Evolutionary conservation across 1,140 invertebrate species (phyloP).

Genomic region (Caenorhabditis elegans): DNA sequence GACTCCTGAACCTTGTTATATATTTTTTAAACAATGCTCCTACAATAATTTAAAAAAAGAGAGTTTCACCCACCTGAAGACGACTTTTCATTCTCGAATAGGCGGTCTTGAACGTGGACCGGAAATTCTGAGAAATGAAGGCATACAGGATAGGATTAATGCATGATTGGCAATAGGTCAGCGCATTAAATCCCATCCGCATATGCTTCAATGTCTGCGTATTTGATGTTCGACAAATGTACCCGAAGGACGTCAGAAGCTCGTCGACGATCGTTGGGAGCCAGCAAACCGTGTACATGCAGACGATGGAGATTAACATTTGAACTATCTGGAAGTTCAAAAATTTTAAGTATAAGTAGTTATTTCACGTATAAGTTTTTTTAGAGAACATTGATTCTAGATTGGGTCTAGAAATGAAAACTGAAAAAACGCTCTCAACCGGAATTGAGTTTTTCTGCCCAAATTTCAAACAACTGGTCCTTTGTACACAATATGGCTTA

Average conservation of each 20-base stretch:
- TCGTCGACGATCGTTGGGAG: slow-evolving; percentile 68
- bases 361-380: too few species aligned
- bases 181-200: slow-evolving; percentile 50
- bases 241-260: slow-evolving; percentile 48
- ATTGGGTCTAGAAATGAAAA: too few species aligned
- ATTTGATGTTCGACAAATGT: slow-evolving; percentile 51
- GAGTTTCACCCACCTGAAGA: slow-evolving; percentile 46
- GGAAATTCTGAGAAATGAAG: slow-evolving; percentile 80
- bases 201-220: slow-evolving; percentile 53
- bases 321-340: slow-evolving; percentile 72
- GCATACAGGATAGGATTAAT: slow-evolving; percentile 79
- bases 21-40: too few species aligned
- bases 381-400: too few species aligned
- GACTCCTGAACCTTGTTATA: neutral
- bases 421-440: too few species aligned
- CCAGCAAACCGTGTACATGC: slow-evolving; percentile 75
- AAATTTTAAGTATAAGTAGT: too few species aligned
- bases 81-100: slow-evolving; percentile 49
- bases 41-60: too few species aligned
- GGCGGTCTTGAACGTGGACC: slow-evolving; percentile 72
- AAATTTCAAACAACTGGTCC: too few species aligned
- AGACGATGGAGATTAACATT: slow-evolving; percentile 75
- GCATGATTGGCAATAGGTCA: slow-evolving; percentile 76
- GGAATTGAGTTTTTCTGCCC: too few species aligned
- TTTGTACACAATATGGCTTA: too few species aligned